These are phyloP conservation scores for Lapara coniferarum DNA, from an alignment of 2,888 invertebrate species.

Conservation along the genomic window DNA sequence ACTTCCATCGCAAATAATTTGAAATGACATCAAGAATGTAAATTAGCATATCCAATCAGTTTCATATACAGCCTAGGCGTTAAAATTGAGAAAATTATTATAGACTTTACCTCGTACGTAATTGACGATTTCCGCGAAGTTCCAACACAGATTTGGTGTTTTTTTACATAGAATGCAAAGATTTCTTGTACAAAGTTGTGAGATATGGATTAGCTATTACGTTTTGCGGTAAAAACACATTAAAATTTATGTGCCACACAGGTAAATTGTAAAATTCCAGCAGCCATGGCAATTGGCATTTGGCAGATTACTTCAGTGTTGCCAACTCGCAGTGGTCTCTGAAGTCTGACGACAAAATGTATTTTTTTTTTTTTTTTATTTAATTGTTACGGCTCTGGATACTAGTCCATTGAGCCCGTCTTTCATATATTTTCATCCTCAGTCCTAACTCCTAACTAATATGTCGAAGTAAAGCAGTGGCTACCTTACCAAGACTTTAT, in stretches of 20 bases:
- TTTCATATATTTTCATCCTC: no score
- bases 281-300: constrained; percentile 65
- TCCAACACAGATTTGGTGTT: constrained; percentile 13
- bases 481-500: no score
- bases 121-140: not conserved
- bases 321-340: no score
- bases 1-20: constrained; percentile 14
- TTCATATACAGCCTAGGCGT: constrained; percentile 47
- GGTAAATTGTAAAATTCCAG: constrained; percentile 52
- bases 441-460: no score
- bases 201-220: not conserved
- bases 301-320: no score
- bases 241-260: constrained; percentile 52
- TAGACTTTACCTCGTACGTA: constrained; percentile 36
- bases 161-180: constrained; percentile 1
- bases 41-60: constrained; percentile 48
- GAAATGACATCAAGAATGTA: constrained; percentile 29
- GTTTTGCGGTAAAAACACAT: constrained; percentile 31
- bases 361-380: no score
- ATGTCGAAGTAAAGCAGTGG: no score
- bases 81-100: constrained; percentile 51
- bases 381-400: no score
- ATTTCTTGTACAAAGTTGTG: not conserved
- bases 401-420: no score
- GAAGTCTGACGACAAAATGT: no score